Evolutionary conservation across 2,888 invertebrate species (phyloP).

Genomic region (Oligia strigilis): DNA sequence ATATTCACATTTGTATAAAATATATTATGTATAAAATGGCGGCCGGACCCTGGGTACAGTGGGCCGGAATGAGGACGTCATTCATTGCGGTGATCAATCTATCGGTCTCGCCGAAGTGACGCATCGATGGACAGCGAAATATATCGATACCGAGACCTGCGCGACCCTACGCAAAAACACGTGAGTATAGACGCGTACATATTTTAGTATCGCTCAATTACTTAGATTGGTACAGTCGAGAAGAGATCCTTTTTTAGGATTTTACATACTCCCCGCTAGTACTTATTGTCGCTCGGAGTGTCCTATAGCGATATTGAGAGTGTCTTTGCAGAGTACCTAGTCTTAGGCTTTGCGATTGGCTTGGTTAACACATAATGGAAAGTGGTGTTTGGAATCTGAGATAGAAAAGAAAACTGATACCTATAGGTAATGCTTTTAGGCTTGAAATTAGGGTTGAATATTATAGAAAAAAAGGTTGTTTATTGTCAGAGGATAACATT

Average conservation of each 20-base stretch:
- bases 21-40: conserved; percentile 48
- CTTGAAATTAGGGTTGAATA: not conserved
- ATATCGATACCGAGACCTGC: conserved; percentile 80
- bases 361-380: conserved; percentile 32
- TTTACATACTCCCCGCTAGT: conserved; percentile 58
- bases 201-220: conserved; percentile 69
- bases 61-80: conserved; percentile 80
- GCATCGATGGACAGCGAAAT: conserved; percentile 83
- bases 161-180: conserved; percentile 73
- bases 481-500: not conserved
- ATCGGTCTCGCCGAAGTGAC: conserved; percentile 79
- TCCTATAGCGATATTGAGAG: conserved; percentile 49
- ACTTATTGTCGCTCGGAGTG: conserved; percentile 52
- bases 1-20: conserved; percentile 57
- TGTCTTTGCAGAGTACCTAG: conserved; percentile 32
- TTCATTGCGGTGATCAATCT: conserved; percentile 86
- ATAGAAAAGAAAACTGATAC: conserved; percentile 6
- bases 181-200: conserved; percentile 69
- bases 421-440: not conserved
- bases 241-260: conserved; percentile 55
- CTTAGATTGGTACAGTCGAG: conserved; percentile 66
- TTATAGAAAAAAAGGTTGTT: not conserved
- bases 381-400: conserved; percentile 30
- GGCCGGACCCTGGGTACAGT: conserved; percentile 65
- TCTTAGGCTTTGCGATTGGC: conserved; percentile 36